These are phyloP conservation scores for Dryobotodes eremita DNA, from an alignment of 2,888 invertebrate species.

Conservation along the genomic window DNA sequence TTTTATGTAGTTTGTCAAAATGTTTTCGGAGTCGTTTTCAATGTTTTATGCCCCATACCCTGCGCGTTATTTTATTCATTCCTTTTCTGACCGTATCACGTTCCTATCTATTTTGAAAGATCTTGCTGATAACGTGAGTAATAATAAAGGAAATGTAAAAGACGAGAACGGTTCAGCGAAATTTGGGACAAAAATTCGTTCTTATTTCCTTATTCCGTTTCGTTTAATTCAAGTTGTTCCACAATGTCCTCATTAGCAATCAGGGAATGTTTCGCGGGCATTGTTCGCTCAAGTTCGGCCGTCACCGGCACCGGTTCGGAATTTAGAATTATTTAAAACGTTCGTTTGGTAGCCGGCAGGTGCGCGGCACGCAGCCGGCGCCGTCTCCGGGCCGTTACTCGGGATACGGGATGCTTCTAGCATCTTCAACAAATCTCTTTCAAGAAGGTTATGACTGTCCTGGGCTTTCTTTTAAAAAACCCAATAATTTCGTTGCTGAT, in stretches of 20 bases:
- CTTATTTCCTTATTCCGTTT: constrained; percentile 80
- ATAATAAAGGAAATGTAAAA: constrained; percentile 70
- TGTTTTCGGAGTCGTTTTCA: constrained; percentile 46
- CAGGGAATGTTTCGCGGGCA: constrained; percentile 85
- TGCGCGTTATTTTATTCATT: constrained; percentile 51
- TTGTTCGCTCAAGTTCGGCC: constrained; percentile 85
- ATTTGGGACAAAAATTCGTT: constrained; percentile 72
- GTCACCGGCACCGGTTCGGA: constrained; percentile 83
- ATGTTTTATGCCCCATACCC: constrained; percentile 44
- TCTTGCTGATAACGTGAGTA: constrained; percentile 62
- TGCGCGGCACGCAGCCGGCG: constrained; percentile 71
- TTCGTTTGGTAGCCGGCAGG: constrained; percentile 78
- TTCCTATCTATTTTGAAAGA: constrained; percentile 51
- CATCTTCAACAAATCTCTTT: constrained; percentile 71
- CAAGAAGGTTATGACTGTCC: constrained; percentile 71
- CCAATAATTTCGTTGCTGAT: neutral
- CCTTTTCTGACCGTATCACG: constrained; percentile 55
- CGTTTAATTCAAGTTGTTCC: constrained; percentile 83
- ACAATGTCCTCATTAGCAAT: constrained; percentile 89
- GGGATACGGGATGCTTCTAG: constrained; percentile 59
- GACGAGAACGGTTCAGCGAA: constrained; percentile 67
- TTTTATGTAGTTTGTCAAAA: constrained; percentile 60
- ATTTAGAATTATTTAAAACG: constrained; percentile 86
- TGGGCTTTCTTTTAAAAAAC: constrained; percentile 29
- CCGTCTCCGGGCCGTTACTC: constrained; percentile 60